A percentile compares a stretch with the other conserved stretches of the same genome.
These are phyloP conservation scores for Amphipyra tragopoginis DNA, from an alignment of 2,888 invertebrate species.

Conservation along the genomic window DNA sequence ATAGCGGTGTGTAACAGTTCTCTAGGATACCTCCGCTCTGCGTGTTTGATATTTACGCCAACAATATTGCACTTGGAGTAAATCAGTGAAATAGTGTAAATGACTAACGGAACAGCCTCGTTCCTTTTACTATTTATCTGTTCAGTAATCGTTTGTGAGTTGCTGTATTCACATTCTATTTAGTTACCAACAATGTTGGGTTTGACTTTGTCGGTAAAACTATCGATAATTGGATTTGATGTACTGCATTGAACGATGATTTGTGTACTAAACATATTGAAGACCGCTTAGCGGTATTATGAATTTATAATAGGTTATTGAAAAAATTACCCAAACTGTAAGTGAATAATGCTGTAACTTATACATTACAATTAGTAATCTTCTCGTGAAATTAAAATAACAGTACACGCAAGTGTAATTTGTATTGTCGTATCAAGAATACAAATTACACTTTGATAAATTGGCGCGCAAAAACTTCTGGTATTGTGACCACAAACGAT, in stretches of 20 bases:
- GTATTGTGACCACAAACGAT: conserved; percentile 38
- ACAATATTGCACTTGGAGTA: conserved; percentile 41
- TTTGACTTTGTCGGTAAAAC: background rate
- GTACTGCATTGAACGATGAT: no score
- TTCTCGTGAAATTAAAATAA: conserved; percentile 8
- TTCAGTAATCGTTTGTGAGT: conserved; percentile 5
- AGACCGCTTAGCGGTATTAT: no score
- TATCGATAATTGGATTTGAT: no score
- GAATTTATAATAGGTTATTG: no score
- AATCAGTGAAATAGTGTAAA: conserved; percentile 50
- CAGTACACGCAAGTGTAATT: background rate
- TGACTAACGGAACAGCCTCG: conserved; percentile 38
- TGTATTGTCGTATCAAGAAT: conserved; percentile 9
- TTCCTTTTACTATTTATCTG: conserved; percentile 28
- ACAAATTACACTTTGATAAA: conserved; percentile 31
- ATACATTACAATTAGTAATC: no score
- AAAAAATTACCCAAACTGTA: no score
- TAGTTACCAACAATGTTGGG: conserved; percentile 3
- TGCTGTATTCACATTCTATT: conserved; percentile 12
- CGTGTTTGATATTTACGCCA: conserved; percentile 45
- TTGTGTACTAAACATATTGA: no score
- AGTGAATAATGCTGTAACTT: background rate
- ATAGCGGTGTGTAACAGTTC: conserved; percentile 48
- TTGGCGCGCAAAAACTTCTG: conserved; percentile 7
- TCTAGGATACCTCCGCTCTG: conserved; percentile 25